Evolutionary conservation across 2,113 vertebrate species (phyloP).

Genomic region (Peromyscus californicus): DNA sequence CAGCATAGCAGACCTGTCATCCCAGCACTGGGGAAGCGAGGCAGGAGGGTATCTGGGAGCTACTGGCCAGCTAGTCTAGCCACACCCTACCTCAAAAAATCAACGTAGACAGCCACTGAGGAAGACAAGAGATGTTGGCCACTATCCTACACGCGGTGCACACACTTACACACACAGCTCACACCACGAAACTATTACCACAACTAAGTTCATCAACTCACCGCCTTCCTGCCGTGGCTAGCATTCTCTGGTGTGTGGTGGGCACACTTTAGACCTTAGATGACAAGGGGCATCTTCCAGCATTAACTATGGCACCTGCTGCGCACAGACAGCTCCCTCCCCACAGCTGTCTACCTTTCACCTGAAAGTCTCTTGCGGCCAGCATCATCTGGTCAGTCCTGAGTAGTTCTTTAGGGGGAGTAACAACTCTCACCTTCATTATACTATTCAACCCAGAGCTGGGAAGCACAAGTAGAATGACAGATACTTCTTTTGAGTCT

Average conservation of each 20-base stretch:
- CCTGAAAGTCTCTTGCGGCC: background rate
- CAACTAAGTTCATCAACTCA: background rate
- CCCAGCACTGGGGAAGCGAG: too few relatives aligned
- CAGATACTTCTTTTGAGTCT: constrained; percentile 54
- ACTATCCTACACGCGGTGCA: background rate
- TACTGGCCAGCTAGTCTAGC: background rate
- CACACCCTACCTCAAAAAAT: background rate
- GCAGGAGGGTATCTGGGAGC: background rate
- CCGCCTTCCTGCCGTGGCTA: background rate
- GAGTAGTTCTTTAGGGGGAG: background rate
- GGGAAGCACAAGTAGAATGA: background rate
- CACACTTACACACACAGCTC: background rate
- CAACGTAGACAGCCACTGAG: background rate
- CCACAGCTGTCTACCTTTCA: background rate
- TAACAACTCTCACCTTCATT: constrained; percentile 29
- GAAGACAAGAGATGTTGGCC: background rate
- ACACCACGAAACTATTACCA: background rate
- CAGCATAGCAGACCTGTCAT: background rate
- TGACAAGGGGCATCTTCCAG: background rate
- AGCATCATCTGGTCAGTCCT: background rate
- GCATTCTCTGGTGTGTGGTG: too few relatives aligned
- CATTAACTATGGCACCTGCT: background rate
- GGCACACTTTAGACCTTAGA: background rate
- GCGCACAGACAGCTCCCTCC: background rate
- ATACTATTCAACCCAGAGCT: background rate